Evolutionary conservation across 2,888 invertebrate species (phyloP), one percentile per base, ranked within the genome.

Genomic region (Nasonovia ribisnigri): DNA sequence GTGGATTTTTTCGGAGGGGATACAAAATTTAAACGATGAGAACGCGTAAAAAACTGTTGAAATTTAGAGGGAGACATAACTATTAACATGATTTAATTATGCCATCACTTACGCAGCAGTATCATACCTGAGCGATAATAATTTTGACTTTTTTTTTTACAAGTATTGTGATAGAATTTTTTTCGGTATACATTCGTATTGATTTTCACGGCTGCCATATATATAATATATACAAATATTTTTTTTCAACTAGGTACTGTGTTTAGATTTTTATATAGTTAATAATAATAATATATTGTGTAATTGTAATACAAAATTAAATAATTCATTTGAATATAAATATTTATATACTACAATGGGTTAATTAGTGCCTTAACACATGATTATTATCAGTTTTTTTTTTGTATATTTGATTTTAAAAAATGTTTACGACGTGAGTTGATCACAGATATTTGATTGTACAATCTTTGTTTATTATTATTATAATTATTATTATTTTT

Each of bases 281-380:
- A 67, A 36, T 67, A 60, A 67, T 67, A 67, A n/a, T n/a, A 43
- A 57, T 42, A 91, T 84, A 42, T 29, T 54, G 91, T 91, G 43
- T 43, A 91, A 36, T 57, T 43, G n/a, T 91, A 84, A 84, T 84
- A 77, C 4, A 77, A 20, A 77, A 90, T 51, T 36, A 77, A 67
- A 90, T 90, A 43, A 91, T 91, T 91, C n/a, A 92, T 86, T 48
- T 48, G 87, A 36, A 57, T 86, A 86, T 84, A 89, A 42, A 77
- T 88, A 88, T 51, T 84, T 88, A 84, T 93, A 86, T 93, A 93
- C 90, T 93, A 93, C 90, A 90, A 90, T 93, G 93, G 93, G 93
- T 93, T 90, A 93, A 93, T 90, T 93, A 93, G 93, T 93, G 93
- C 93, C 93, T 93, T 93, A 93, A 93, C 84, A 90, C 77, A 93